Evolutionary conservation across 2,888 invertebrate genomes (phyloP).

Genomic region (Chorisops tibialis): DNA sequence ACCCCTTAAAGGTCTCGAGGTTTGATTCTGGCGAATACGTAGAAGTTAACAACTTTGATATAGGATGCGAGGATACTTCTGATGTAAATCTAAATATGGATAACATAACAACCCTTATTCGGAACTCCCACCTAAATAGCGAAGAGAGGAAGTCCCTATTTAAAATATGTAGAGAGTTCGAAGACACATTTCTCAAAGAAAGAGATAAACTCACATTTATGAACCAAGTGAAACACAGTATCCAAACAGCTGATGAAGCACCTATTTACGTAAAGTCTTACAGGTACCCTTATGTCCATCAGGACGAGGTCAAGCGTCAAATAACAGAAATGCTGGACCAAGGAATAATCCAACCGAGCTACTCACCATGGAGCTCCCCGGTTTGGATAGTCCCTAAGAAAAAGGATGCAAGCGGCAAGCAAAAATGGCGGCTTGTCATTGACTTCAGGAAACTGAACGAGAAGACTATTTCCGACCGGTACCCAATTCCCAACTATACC

Average conservation of each 20-base stretch:
- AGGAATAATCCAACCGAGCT: constrained; percentile 33
- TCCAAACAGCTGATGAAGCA: constrained; percentile 23
- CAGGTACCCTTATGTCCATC: constrained; percentile 20
- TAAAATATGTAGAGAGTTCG: neutral
- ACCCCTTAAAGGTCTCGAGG: too few species aligned
- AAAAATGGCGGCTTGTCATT: constrained; percentile 36
- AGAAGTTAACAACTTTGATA: neutral
- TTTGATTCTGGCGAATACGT: too few species aligned
- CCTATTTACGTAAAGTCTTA: constrained; percentile 13
- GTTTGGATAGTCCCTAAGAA: constrained; percentile 37
- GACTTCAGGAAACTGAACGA: constrained; percentile 37
- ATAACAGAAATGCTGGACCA: constrained; percentile 32
- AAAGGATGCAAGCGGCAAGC: constrained; percentile 18
- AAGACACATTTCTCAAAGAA: constrained; percentile 11
- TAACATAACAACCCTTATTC: too few species aligned
- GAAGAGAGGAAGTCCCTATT: constrained; percentile 5
- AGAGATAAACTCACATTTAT: constrained; percentile 29
- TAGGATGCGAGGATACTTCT: too few species aligned
- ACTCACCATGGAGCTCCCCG: constrained; percentile 36
- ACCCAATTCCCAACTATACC: constrained; percentile 38
- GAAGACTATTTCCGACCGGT: constrained; percentile 34
- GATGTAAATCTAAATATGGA: too few species aligned
- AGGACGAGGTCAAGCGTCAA: constrained; percentile 9
- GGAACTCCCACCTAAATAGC: neutral
- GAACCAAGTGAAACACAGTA: constrained; percentile 34